These are phyloP conservation scores for Montipora foliosa DNA, from an alignment of 64 coral and sea anemone genomes.

Conservation along the genomic window DNA sequence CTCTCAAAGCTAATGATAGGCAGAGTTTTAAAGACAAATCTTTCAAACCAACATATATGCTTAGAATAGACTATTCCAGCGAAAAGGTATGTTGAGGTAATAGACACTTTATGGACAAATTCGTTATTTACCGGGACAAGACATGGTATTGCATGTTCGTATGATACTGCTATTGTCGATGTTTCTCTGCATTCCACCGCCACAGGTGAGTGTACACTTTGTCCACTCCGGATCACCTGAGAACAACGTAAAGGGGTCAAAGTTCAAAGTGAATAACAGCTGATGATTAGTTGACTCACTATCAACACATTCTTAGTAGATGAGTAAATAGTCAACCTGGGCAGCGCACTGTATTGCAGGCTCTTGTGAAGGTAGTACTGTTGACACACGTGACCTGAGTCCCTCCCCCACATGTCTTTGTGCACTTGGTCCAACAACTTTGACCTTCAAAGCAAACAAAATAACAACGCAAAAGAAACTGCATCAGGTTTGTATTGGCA, in stretches of 20 bases:
- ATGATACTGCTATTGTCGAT: constrained; percentile 43
- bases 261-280: no score
- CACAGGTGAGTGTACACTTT: constrained; percentile 68
- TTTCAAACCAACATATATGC: no score
- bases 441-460: constrained; percentile 3
- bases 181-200: constrained; percentile 63
- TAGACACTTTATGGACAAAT: no score
- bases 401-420: constrained; percentile 67
- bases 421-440: constrained; percentile 63
- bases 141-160: constrained; percentile 69
- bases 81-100: no score
- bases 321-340: constrained; percentile 37
- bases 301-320: neutral
- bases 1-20: no score
- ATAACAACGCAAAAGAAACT: no score
- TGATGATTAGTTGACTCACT: no score
- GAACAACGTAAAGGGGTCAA: neutral
- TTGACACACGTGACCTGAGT: constrained; percentile 43
- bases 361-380: constrained; percentile 45
- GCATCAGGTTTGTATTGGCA: no score
- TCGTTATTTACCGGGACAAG: constrained; percentile 56
- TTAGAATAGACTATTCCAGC: no score
- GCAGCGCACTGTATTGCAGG: constrained; percentile 68
- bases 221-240: constrained; percentile 54
- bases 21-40: no score